Conservation (phyloP, 2,888 invertebrate species). For the Eugnorisma glareosa region DNA sequence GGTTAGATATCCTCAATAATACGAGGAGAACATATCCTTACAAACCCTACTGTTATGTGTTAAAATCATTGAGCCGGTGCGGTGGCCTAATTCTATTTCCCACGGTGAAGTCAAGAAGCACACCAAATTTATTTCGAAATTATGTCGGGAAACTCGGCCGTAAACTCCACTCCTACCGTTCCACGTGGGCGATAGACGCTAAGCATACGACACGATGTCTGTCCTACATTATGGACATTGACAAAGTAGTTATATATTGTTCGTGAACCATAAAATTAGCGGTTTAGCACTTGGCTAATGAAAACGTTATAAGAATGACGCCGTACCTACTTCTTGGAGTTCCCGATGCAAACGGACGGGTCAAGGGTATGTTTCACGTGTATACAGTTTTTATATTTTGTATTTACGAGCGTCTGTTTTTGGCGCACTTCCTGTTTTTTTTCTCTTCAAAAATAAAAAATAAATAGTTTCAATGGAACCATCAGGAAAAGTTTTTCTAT, state of each 20-base stretch:
- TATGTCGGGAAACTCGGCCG: slow-evolving; percentile 59
- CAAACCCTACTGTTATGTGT: slow-evolving; percentile 12
- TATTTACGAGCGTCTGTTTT: slow-evolving; percentile 42
- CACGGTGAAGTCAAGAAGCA: slow-evolving; percentile 14
- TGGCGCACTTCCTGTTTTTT: slow-evolving; percentile 37
- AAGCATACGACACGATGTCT: slow-evolving; percentile 60
- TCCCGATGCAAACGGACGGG: slow-evolving; percentile 36
- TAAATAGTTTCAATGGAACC: slow-evolving; percentile 18
- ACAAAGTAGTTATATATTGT: slow-evolving; percentile 70
- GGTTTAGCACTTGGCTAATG: slow-evolving; percentile 61
- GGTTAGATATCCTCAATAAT: slow-evolving; percentile 13
- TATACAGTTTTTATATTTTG: slow-evolving; percentile 37
- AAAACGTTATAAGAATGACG: slow-evolving; percentile 55
- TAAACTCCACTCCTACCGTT: slow-evolving; percentile 47
- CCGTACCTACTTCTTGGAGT: slow-evolving; percentile 30
- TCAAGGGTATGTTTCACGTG: slow-evolving; percentile 53
- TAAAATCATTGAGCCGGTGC: slow-evolving; percentile 35
- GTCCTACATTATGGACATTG: slow-evolving; percentile 71
- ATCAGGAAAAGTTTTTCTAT: slow-evolving; percentile 33
- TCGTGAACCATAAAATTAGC: slow-evolving; percentile 62
- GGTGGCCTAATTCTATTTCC: slow-evolving; percentile 52
- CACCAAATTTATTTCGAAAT: slow-evolving; percentile 59
- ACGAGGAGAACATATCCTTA: slow-evolving; percentile 10
- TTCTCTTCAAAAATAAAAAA: slow-evolving; percentile 20
- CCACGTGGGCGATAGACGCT: slow-evolving; percentile 68